Base-by-base conservation (phyloP, 2,113 vertebrate genomes). In the Mellivora capensis region DNA sequence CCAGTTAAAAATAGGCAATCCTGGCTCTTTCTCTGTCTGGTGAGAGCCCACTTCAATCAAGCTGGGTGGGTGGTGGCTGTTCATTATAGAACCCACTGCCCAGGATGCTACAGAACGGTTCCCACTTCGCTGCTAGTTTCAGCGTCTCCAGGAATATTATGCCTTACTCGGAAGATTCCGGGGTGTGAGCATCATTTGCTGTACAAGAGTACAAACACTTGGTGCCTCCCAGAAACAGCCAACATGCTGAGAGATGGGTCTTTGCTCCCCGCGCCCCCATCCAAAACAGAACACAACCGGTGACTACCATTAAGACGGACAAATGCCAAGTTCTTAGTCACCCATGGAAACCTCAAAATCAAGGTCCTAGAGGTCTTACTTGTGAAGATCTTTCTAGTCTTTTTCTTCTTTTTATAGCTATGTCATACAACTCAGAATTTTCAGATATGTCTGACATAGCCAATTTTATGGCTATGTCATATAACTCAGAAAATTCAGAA, bases 1-100 rank as follows among this genome's bases (percentile, higher is more conserved):
- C 62, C 64, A 74, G 87, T 90, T 98, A 96, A 93, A 97, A 97
- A 97, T 90, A 98, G 93, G 87, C 91, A 71, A 44, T 15, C 39
- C 13, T 87, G 69, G 54, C 89, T 87, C 72, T 54, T 14, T 94
- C 91, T 90, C 86, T 34, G 31, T 88, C 82, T 91, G 96, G 29
- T 76, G 86, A 74, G 59, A 95, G 87, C 82, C 72, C 62, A 86
- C 67, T 74, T 96, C 72, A 82, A 81, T 93, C 95, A 97, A 85
- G 62, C 29, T 59, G 93, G 82, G 88, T 83, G 72, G n/a, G 47
- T 89, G 88, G 96, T 39, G 23, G 62, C 37, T 64, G 7, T 81
- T 86, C 27, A 34, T 15, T 37, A 76, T 0, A 27, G 34, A 52
- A 89, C n/a, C 64, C 76, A 49, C 67, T 87, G 74, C 29, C 77